Conservation (phyloP, 37 sponge, comb jelly and placozoan genomes). For the Oopsacas minuta region DNA sequence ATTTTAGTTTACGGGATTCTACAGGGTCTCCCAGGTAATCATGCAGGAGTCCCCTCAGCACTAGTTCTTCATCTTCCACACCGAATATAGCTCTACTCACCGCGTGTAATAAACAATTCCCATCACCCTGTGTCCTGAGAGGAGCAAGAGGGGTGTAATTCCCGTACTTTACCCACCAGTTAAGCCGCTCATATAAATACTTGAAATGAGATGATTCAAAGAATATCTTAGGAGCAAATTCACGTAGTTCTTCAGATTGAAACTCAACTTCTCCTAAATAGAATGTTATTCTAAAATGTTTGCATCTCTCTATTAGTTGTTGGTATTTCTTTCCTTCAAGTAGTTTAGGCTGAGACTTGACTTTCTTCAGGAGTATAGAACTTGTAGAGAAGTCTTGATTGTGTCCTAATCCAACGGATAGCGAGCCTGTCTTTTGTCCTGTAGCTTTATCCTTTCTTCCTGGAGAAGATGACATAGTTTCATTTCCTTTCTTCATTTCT, state of each 20-base stretch:
- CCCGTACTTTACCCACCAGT: slow-evolving; percentile 69
- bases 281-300: neutral
- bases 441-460: neutral
- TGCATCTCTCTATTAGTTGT: neutral
- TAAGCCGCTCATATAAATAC: slow-evolving; percentile 24
- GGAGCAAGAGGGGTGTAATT: slow-evolving; percentile 51
- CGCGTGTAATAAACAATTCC: slow-evolving; percentile 92
- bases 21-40: slow-evolving; percentile 35
- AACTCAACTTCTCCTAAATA: neutral
- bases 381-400: neutral
- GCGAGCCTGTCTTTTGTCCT: neutral
- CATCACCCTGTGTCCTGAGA: slow-evolving; percentile 79
- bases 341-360: neutral
- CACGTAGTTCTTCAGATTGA: neutral
- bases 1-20: slow-evolving; percentile 28
- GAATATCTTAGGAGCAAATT: neutral
- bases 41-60: slow-evolving; percentile 56
- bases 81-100: slow-evolving; percentile 90
- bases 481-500: neutral
- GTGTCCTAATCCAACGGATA: neutral
- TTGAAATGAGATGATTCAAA: neutral
- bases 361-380: neutral
- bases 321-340: neutral
- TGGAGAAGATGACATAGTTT: neutral
- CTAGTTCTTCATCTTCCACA: slow-evolving; percentile 64